Evolutionary conservation across 2,888 invertebrate species (phyloP).

Genomic region (Caenorhabditis sulstoni): DNA sequence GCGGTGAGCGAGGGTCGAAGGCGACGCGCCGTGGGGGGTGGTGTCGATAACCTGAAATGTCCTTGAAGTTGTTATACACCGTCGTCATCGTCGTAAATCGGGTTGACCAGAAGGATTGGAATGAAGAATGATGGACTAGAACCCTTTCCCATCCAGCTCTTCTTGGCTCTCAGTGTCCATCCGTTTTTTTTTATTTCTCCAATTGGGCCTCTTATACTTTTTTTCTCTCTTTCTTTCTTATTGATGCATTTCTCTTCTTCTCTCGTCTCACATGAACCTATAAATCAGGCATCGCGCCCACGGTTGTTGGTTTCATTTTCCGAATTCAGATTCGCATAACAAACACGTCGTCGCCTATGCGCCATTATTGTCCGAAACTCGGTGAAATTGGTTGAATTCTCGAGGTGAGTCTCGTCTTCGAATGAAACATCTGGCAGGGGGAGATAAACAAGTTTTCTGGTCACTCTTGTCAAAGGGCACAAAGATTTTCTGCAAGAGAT

Average conservation of each 20-base stretch:
- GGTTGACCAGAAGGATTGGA: constrained; percentile 41
- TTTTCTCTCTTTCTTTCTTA: not conserved
- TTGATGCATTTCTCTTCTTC: not conserved
- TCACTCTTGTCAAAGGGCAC: constrained; percentile 38
- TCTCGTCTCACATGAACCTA: constrained; percentile 18
- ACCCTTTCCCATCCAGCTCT: not conserved
- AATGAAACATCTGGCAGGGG: constrained; percentile 21
- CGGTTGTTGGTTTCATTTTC: constrained; percentile 15
- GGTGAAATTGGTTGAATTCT: constrained; percentile 55
- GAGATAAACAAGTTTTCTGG: constrained; percentile 40
- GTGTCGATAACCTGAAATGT: constrained; percentile 60
- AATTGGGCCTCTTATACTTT: not conserved
- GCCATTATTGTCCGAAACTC: constrained; percentile 55
- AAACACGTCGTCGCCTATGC: constrained; percentile 49
- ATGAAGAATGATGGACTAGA: constrained; percentile 8
- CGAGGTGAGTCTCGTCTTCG: constrained; percentile 31
- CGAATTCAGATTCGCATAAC: constrained; percentile 33
- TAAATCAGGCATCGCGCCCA: constrained; percentile 27
- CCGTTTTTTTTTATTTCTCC: not conserved
- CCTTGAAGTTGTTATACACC: constrained; percentile 59
- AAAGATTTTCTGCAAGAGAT: not conserved
- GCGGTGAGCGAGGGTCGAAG: constrained; percentile 37
- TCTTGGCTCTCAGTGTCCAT: not conserved
- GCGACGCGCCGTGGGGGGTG: constrained; percentile 45
- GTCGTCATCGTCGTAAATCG: constrained; percentile 37